Percentiles rank a stretch among this genome's conserved stretches.
Evolutionary conservation across 2,888 invertebrate genomes (phyloP).

Genomic region (Dicyrtoma fusca): DNA sequence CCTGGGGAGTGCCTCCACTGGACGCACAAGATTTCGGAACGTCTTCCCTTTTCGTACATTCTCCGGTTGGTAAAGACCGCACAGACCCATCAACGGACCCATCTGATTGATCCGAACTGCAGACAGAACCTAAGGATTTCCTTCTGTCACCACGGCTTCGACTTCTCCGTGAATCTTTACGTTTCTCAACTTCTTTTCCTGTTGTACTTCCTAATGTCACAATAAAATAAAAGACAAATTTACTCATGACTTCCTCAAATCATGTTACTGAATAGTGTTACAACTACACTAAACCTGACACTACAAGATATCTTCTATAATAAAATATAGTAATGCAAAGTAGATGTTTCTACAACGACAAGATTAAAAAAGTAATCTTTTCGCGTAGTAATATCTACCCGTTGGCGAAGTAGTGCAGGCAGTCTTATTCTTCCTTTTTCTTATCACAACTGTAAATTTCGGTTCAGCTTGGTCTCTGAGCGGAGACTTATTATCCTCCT

Average conservation of each 20-base stretch:
- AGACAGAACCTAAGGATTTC: slow-evolving; percentile 52
- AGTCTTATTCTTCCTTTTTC: slow-evolving; percentile 34
- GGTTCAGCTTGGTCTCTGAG: slow-evolving; percentile 15
- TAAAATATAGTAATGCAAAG: slow-evolving; percentile 1
- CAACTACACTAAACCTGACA: background rate
- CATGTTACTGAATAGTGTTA: too few relatives aligned
- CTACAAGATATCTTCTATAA: background rate
- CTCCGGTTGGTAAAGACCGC: slow-evolving; percentile 48
- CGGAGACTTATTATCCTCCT: slow-evolving; percentile 24
- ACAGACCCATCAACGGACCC: slow-evolving; percentile 53
- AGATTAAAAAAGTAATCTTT: slow-evolving; percentile 8
- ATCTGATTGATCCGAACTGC: slow-evolving; percentile 51
- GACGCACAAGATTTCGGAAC: slow-evolving; percentile 51
- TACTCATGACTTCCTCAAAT: background rate
- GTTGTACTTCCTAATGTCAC: slow-evolving; percentile 3
- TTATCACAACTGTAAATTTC: slow-evolving; percentile 32
- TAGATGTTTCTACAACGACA: slow-evolving; percentile 3
- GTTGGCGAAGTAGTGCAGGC: slow-evolving; percentile 24
- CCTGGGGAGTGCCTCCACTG: slow-evolving; percentile 53
- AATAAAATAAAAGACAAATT: background rate
- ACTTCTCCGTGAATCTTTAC: slow-evolving; percentile 38
- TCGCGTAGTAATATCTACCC: slow-evolving; percentile 11
- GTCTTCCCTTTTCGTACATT: slow-evolving; percentile 47
- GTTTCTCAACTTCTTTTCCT: background rate
- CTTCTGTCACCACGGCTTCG: slow-evolving; percentile 42